A percentile compares a stretch with the other conserved stretches of the same genome.
These are phyloP conservation scores for Poecilia wingei DNA, from an alignment of 2,797 vertebrate species.

Conservation along the genomic window DNA sequence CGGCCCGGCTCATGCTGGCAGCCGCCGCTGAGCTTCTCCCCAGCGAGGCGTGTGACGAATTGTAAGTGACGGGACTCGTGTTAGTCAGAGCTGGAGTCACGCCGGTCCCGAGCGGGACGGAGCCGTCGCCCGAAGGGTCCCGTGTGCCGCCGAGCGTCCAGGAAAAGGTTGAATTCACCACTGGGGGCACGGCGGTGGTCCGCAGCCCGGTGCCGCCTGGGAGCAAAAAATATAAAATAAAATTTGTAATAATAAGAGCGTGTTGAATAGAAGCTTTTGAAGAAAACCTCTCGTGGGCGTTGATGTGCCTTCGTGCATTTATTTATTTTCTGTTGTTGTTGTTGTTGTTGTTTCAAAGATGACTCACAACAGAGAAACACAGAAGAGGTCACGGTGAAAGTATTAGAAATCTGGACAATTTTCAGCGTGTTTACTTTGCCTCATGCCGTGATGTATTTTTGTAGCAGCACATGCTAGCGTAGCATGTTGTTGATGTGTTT, in stretches of 20 bases:
- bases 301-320: not conserved
- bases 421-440: not conserved
- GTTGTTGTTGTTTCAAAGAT: not conserved
- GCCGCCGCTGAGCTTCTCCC: conserved; percentile 25
- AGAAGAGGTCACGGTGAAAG: not conserved
- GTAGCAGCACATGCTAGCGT: not conserved
- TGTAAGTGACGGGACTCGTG: conserved; percentile 19
- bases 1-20: conserved; percentile 26
- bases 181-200: not conserved
- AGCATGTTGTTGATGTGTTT: not conserved
- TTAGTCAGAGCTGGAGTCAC: conserved; percentile 34
- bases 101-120: conserved; percentile 26
- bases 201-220: conserved; percentile 14
- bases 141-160: conserved; percentile 21
- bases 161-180: conserved; percentile 14
- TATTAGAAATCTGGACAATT: not conserved
- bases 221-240: conserved; percentile 6
- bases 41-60: conserved; percentile 22
- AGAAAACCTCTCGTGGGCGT: not conserved
- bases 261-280: not conserved
- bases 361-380: not conserved
- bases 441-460: not conserved
- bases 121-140: conserved; percentile 1
- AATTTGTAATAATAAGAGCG: not conserved
- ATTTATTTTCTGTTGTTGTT: not conserved